Base-by-base conservation (phyloP, 2,113 vertebrate genomes). In the Paratilapia polleni region DNA sequence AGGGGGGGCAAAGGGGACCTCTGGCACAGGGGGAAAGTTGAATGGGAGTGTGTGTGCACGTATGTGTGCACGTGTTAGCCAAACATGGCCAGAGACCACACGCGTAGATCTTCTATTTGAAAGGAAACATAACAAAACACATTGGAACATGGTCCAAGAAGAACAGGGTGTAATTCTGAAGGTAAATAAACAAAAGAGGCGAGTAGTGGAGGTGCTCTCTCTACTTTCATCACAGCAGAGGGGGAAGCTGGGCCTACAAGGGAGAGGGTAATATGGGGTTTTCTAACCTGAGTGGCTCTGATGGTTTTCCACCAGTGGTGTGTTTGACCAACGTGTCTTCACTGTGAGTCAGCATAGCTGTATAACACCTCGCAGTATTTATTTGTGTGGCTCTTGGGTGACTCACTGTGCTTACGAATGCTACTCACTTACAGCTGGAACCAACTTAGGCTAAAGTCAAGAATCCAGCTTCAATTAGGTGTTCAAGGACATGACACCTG, bases 101-200 rank as follows among this genome's bases (percentile, higher is more conserved):
- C 95, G 93, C 92, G 41, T 94, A 88, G 94, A 91, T 86, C 86
- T 92, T 93, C 90, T 91, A 89, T 94, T 94, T 94, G 92, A 92
- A 94, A 93, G 89, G 87, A 92, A 94, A 91, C 93, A 91, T 91
- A 95, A 94, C 92, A 94, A 94, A 95, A 94, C 91, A 94, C 90
- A 93, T 92, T 91, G 93, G 94, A 94, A 92, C 89, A 90, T 78
- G 94, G 91, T 91, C 92, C 92, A 93, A 93, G 93, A 95, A 31
- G 94, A 94, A 92, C 88, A 91, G 91, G 93, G 92, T 94, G 93
- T 93, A 95, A 94, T 94, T 94, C 89, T 90, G 85, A 91, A 94
- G 92, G 94, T 94, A 94, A 94, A 95, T 94, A 95, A 95, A 94
- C 92, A 93, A 88, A 92, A 84, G 86, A 90, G 92, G 89, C 73